Evolutionary conservation across 2,888 invertebrate genomes (phyloP).

Genomic region (Epirrita christyi): DNA sequence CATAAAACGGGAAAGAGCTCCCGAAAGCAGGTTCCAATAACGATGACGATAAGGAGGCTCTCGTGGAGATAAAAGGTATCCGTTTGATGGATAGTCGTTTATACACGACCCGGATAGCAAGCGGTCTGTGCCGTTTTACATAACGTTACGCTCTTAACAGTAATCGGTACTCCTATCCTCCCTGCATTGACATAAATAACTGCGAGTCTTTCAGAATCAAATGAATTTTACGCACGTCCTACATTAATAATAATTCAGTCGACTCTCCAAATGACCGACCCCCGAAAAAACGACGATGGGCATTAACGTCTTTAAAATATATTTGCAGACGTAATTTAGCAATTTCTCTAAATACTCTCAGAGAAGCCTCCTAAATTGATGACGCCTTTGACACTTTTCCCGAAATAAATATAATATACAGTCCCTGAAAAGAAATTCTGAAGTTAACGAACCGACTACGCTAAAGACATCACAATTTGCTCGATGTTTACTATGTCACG

Average conservation of each 20-base stretch:
- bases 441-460: conserved; percentile 39
- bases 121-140: conserved; percentile 1
- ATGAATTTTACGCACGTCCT: not conserved
- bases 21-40: conserved; percentile 13
- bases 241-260: conserved; percentile 4
- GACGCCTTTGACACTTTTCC: conserved; percentile 26
- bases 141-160: too few relatives aligned
- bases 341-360: conserved; percentile 16
- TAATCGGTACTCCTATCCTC: too few relatives aligned
- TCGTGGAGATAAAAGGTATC: conserved; percentile 19
- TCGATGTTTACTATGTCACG: conserved; percentile 32
- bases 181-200: not conserved
- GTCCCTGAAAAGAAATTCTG: conserved; percentile 14
- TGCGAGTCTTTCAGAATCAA: conserved; percentile 1
- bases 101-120: not conserved
- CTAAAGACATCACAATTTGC: conserved; percentile 37
- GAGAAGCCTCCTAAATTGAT: conserved; percentile 12
- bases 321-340: conserved; percentile 1
- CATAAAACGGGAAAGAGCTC: conserved; percentile 11
- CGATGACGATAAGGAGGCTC: conserved; percentile 15
- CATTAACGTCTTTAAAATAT: conserved; percentile 7
- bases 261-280: conserved; percentile 1
- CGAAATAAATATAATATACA: conserved; percentile 20
- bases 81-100: conserved; percentile 9
- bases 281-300: not conserved